A percentile compares a stretch with the other conserved stretches of the same genome.
Conservation (phyloP, 2,797 vertebrate genomes). For the Sebastes baramenuke region DNA sequence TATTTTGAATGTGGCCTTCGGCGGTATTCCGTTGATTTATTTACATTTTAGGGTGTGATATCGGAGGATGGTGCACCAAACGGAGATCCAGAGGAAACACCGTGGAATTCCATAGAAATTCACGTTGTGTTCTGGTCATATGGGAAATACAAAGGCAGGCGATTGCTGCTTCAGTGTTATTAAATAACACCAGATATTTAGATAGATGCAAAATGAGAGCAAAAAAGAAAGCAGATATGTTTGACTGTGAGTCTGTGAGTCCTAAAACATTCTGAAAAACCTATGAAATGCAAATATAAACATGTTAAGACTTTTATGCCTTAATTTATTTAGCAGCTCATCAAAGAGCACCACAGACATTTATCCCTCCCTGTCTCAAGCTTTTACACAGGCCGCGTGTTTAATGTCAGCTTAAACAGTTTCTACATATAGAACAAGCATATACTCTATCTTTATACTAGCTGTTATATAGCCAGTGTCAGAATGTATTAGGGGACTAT, state of each 20-base stretch:
- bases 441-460: background rate
- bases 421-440: background rate
- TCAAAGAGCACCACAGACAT: background rate
- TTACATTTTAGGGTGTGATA: background rate
- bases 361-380: conserved; percentile 4
- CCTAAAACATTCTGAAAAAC: background rate
- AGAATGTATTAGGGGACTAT: background rate
- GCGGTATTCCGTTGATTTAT: background rate
- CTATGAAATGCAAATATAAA: background rate
- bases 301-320: background rate
- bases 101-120: background rate
- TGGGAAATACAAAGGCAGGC: background rate
- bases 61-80: background rate
- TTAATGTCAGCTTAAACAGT: conserved; percentile 4
- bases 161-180: background rate
- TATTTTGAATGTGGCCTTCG: background rate
- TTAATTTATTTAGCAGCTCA: conserved; percentile 5
- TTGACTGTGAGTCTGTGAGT: background rate
- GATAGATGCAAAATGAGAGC: background rate
- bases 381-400: conserved; percentile 7
- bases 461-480: background rate
- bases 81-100: background rate
- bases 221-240: background rate
- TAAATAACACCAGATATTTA: background rate
- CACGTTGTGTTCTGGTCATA: background rate